Evolutionary conservation across 2,888 invertebrate species (phyloP).

Genomic region (Lapara coniferarum): DNA sequence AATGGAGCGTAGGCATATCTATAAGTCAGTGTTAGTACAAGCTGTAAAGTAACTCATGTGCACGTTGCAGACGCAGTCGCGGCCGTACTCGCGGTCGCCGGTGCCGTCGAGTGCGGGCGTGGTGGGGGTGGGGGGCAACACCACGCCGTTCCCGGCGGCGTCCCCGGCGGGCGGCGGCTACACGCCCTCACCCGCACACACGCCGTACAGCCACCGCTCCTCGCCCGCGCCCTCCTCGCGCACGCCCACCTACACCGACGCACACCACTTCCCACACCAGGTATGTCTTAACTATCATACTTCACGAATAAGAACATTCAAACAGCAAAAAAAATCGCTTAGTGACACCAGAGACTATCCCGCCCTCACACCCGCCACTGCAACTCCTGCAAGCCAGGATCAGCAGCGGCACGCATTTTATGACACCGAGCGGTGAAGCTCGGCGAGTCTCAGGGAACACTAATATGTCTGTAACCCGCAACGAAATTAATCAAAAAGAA

Average conservation of each 20-base stretch:
- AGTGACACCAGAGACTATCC: too few species aligned
- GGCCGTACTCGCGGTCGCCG: constrained; percentile 67
- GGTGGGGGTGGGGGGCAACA: constrained; percentile 39
- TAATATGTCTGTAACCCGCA: too few species aligned
- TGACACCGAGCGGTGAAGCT: too few species aligned
- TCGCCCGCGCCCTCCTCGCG: constrained; percentile 66
- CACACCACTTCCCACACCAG: constrained; percentile 39
- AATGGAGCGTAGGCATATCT: too few species aligned
- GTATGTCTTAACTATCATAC: constrained; percentile 26
- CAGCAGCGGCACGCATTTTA: too few species aligned
- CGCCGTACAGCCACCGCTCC: constrained; percentile 76
- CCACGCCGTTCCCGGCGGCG: constrained; percentile 64
- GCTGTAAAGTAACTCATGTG: neutral
- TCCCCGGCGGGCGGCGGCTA: constrained; percentile 63
- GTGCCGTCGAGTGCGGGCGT: constrained; percentile 46
- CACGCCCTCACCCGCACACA: constrained; percentile 75
- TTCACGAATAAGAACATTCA: neutral
- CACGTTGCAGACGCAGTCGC: constrained; percentile 41
- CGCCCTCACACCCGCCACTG: too few species aligned
- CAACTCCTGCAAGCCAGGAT: too few species aligned
- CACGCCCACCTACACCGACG: constrained; percentile 55
- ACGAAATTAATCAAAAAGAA: too few species aligned
- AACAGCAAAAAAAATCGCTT: too few species aligned
- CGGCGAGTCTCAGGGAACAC: too few species aligned
- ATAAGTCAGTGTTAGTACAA: neutral